Conservation (phyloP, 2,888 invertebrate species). For the Apantesis nais region DNA sequence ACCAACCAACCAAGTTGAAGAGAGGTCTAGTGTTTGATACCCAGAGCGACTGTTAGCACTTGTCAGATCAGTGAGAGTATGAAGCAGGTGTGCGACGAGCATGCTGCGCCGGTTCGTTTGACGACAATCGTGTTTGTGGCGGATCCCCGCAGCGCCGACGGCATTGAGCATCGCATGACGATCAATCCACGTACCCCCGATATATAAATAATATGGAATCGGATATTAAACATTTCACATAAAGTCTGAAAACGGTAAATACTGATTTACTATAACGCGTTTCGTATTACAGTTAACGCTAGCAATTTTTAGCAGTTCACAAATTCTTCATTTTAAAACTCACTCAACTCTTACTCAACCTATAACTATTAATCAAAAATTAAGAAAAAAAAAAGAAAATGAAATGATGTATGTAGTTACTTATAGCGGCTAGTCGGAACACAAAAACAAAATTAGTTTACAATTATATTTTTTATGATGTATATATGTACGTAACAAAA, state of each 20-base stretch:
- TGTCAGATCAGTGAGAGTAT: constrained; percentile 40
- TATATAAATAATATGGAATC: constrained; percentile 40
- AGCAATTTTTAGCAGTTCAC: no score
- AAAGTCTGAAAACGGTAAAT: no score
- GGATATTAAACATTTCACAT: not conserved
- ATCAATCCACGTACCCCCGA: constrained; percentile 39
- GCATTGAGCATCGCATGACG: constrained; percentile 49
- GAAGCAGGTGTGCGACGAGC: constrained; percentile 70
- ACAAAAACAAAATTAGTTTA: no score
- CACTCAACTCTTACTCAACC: not conserved
- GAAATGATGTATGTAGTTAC: not conserved
- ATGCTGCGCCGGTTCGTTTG: constrained; percentile 77
- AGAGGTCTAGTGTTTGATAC: constrained; percentile 12
- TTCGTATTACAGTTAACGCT: not conserved
- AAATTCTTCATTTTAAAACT: no score
- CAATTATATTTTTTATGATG: no score
- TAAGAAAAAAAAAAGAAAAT: not conserved
- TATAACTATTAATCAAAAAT: not conserved
- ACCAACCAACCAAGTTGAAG: not conserved
- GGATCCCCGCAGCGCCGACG: constrained; percentile 64
- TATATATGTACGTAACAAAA: no score
- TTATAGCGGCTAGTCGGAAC: no score
- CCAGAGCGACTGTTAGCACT: constrained; percentile 19
- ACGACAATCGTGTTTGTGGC: constrained; percentile 76
- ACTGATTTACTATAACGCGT: not conserved